Evolutionary conservation across 2,888 invertebrate species (phyloP).

Genomic region (Acanthopleura granulata): DNA sequence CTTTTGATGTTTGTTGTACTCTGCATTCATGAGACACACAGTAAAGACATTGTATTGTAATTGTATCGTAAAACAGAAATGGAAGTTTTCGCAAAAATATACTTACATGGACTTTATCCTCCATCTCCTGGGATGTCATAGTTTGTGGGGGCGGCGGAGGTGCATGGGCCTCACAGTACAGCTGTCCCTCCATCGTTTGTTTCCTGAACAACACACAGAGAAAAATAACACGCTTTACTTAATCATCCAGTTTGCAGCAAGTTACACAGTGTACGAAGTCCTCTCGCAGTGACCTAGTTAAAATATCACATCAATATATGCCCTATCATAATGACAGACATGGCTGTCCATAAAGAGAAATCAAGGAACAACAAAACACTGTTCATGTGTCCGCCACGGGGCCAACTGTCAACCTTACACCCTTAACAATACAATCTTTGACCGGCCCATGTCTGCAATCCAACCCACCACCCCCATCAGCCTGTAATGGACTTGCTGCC

Average conservation of each 20-base stretch:
- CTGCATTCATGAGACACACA: no score
- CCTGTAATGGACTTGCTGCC: constrained; percentile 5
- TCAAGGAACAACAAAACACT: neutral
- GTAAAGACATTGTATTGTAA: no score
- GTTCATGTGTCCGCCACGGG: neutral
- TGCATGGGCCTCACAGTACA: constrained; percentile 59
- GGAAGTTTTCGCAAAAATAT: no score
- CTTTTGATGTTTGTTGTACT: no score
- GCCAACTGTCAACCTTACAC: constrained; percentile 5
- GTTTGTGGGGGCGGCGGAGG: constrained; percentile 31
- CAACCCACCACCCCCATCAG: neutral
- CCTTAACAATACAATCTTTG: neutral
- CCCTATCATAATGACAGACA: no score
- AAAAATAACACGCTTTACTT: neutral
- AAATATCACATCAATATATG: no score
- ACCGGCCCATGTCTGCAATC: neutral
- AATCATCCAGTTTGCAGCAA: neutral
- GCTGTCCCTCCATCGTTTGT: constrained; percentile 61
- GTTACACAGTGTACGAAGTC: no score
- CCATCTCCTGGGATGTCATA: constrained; percentile 9
- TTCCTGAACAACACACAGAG: constrained; percentile 52
- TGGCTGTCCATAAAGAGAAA: neutral
- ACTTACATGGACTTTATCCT: constrained; percentile 17
- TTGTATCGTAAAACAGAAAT: no score
- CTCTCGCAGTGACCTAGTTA: no score